Base-by-base conservation (phyloP, 2,113 vertebrate genomes). In the Salvelinus alpinus region DNA sequence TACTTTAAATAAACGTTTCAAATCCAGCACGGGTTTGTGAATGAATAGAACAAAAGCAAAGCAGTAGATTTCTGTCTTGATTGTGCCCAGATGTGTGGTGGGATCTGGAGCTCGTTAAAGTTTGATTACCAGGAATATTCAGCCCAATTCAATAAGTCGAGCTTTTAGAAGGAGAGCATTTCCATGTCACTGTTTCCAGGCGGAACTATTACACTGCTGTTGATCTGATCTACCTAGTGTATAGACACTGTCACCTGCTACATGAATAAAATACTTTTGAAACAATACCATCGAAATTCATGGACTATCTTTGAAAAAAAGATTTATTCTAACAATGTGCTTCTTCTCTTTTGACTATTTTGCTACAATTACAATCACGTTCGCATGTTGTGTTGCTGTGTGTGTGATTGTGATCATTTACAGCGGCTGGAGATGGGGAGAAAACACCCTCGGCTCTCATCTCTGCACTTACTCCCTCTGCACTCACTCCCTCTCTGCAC, bases 111-210 rank as follows among this genome's bases (percentile, higher is more conserved):
- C 90, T 86, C 81, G 88, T 94, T 93, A 93, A 87, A 85, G 80
- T 87, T 83, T 82, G 22, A 82, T 90, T 93, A 91, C 92, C 90
- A 92, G 84, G 87, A 92, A 94, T 92, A 91, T 93, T 90, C 27
- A 65, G 87, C 84, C 81, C 90, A 88, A 91, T 92, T 92, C 91
- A 94, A 93, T 94, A 92, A 92, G 93, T 91, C 88, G 88, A 91
- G 90, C 90, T 86, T 89, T 89, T 92, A 88, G 90, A 86, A 88
- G 84, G 82, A 70, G 86, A 80, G 84, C 88, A 84, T 90, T 91
- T 88, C 89, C 88, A 90, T 85, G 88, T 91, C 92, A 89, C 85
- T 85, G 72, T 88, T 90, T 92, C 86, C 74, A 81, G 83, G 70
- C 87, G 75, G 86, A 91, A 87, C 88, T 89, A 85, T 90, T 81